Base-by-base conservation (phyloP, 23 tunicate genomes). In the Corella eumyota region DNA sequence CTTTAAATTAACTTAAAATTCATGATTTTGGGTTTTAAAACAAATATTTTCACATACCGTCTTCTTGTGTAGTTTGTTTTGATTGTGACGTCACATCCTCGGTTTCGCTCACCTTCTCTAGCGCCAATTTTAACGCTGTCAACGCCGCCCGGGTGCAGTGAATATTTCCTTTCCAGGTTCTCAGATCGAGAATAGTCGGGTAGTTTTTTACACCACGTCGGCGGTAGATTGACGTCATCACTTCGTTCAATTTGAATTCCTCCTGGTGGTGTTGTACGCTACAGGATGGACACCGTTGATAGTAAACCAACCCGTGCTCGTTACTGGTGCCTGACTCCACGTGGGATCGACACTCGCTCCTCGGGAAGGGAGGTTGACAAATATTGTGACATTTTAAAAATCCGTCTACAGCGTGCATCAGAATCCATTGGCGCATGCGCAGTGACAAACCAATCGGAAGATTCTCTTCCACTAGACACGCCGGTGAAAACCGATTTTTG, bases 401-500 rank as follows among this genome's bases (percentile, higher is more conserved):
- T 11, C 71, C 71, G 23, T 66, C 71, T 40, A 66, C 71, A 26
- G 34, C 35, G 59, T 66, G 50, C 59, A 28, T 48, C 11, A 47
- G 59, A 58, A 66, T 5, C 71, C 71, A 50, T 30, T 66, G 71
- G 26, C 71, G 33, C 71, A 66, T 66, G 37, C 59, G 58, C 59
- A 66, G 54, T 47, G 71, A 38, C 28, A 66, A n/a, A 29, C 52
- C 59, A 13, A 66, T 32, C 22, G 71, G 71, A 21, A 47, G 19
- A 21, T 29, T 28, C 25, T 31, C 24, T 20, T 66, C 71, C 25
- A 48, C 52, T 28, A 66, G 45, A 17, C 21, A 23, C 34, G 27
- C 58, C 21, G 71, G 36, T 47, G 57, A 47, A 49, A 66, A 21
- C 23, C 19, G 6, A 48, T 22, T 34, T 23, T 72, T 48, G 30